Base-by-base conservation (phyloP, 92 coral and sea anemone genomes). In the Metridium senile region DNA sequence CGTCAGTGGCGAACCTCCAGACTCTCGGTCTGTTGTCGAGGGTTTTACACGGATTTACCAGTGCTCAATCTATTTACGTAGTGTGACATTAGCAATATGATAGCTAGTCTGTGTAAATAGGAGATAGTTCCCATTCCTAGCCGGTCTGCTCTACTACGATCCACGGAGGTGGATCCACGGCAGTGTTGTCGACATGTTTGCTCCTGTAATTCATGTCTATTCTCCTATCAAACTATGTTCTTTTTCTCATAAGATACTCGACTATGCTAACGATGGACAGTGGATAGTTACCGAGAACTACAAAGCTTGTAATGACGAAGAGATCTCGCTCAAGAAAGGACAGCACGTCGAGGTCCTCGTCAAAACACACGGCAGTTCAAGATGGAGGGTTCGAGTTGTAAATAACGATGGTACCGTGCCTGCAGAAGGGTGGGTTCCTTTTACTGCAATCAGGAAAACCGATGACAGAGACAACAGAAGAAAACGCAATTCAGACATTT, bases 381-480 rank as follows among this genome's bases (percentile, higher is more conserved):
- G 97, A 51, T 93, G 98, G 98, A 83, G 93, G 67, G 93, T 96
- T 23, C 93, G 99, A 17, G 78, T 87, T 82, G 84, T 89, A 68
- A 74, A 87, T 82, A 93, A 47, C 93, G 97, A 90, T 78, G 97
- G 98, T 27, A 57, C 87, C 11, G 85, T 86, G 10, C 89, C 89
- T 1, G 68, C 84, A 1, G 99, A 96, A 79, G 99, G 99, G 0
- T 96, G 99, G 99, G 91, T 90, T 39, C 99, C 99, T 8, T 87
- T 86, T 33, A 85, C 81, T 30, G 86, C 90, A 11, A 85, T 96
- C 29, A 74, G 96, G 16, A 84, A 93, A 62, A 85, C 97, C 25
- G 97, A 92, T 21, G 98, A 96, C 31, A 74, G 84, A 32, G 89
- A 91, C 65, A 66, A 87, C 76, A 88, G 76, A 65, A 79, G 89